Base-by-base conservation (phyloP, 2,888 invertebrate genomes). In the Kuschelorhynchus macadamiae region DNA sequence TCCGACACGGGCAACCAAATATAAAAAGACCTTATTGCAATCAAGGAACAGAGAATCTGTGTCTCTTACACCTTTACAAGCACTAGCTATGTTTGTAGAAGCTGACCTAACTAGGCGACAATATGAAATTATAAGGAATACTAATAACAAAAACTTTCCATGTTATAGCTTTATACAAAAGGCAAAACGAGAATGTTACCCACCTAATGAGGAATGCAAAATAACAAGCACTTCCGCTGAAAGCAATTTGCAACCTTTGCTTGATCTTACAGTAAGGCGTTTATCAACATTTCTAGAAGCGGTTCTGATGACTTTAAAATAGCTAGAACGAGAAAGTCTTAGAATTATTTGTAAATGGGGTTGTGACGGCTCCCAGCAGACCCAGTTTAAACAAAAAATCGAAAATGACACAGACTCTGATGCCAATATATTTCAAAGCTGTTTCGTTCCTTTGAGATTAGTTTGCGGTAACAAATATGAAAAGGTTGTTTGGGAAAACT, bases 381-480 rank as follows among this genome's bases (percentile, higher is more conserved):
- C n/a, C 5, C 18, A 75, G 61, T 79, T 62, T 63, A 75, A 78
- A 69, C 77, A 78, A 69, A 76, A 71, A 70, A 70, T 78, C 49
- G 56, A 74, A 46, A 73, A 71, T 65, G 66, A 63, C 42, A 50
- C 17, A 8, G 71, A 64, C 49, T 66, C 63, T 12, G 76, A 77
- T 52, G 62, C 72, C 14, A 72, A 75, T 65, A 74, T 81, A 25
- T 82, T 81, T 71, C 77, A 73, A 65, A 77, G 72, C 50, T 77
- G 74, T 74, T 75, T 16, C 70, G 73, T 60, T 21, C 75, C 17
- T 68, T 47, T 14, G n/a, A 41, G 44, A 41, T 17, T 57, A n/a
- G n/a, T n/a, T n/a, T n/a, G n/a, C n/a, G n/a, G n/a, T n/a, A n/a
- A n/a, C n/a, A n/a, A 56, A 17, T 66, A 66, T 57, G n/a, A 71